Evolutionary conservation across 2,888 invertebrate genomes (phyloP), one percentile per base, ranked within the genome.

Genomic region (Agonopterix alstromeriana): DNA sequence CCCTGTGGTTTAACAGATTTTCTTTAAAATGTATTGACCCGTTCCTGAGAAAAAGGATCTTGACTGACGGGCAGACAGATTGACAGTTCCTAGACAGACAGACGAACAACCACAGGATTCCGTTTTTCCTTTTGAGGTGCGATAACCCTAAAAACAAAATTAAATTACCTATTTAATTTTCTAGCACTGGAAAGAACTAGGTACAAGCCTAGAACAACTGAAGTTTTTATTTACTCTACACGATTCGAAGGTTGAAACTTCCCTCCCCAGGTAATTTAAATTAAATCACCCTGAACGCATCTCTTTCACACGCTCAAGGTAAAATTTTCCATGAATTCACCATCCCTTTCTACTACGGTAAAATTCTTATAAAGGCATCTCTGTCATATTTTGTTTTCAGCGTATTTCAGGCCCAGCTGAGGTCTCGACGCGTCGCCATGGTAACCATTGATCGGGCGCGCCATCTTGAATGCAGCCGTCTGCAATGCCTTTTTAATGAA

Each of bases 391-490:
- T 72, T 73, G 71, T 63, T 73, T 74, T 74, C 77, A 72, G 75
- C 62, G 53, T 58, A 55, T 73, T 77, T 70, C 72, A 76, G 69
- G 66, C 61, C 7, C 79, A 79, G 79, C 81, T 80, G 79, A 76
- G 74, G 59, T 50, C 61, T 58, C 65, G 77, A 85, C 84, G 84
- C 86, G 83, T 85, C 77, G 61, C 67, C 72, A 83, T 82, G 79
- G 79, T 57, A 58, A 82, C 85, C 82, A 86, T 86, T 86, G 86
- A 86, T 86, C 84, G 83, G 53, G 48, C 59, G 58, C 72, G 80
- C 81, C 84, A 84, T 85, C 63, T 85, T 86, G 77, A 63, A 76
- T 83, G 82, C 85, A 85, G 74, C 65, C 78, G 82, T 82, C 84
- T 84, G 82, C 73, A 67, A 69, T 69, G 51, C 53, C 63, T 63